phyloP scores from a whole-genome alignment of 2,888 invertebrate species.

The Conomelus anceps region DNA sequence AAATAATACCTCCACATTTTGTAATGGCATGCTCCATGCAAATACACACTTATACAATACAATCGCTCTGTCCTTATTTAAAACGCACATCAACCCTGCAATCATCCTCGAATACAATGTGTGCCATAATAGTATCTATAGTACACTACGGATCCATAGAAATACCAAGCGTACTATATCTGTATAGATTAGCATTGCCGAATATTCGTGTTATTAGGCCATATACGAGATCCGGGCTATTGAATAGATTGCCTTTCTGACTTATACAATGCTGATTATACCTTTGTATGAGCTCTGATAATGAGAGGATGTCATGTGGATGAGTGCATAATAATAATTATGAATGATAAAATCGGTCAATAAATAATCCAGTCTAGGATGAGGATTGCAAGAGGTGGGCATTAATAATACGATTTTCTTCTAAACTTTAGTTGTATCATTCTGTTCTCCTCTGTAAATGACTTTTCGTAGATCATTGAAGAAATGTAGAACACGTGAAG shows the following conservation, averaged over 20 bases:
- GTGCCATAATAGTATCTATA: neutral
- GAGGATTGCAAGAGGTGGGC: too few species aligned
- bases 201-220: neutral
- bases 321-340: neutral
- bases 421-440: too few species aligned
- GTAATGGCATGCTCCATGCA: neutral
- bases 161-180: neutral
- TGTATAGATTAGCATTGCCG: neutral
- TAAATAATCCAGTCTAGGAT: too few species aligned
- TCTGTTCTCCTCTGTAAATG: too few species aligned
- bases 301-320: neutral
- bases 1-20: neutral
- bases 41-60: neutral
- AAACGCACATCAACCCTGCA: neutral
- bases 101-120: neutral
- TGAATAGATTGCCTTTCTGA: neutral
- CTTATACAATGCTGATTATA: neutral
- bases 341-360: neutral
- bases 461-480: too few species aligned
- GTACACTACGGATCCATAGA: neutral
- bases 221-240: neutral
- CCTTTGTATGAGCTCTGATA: neutral
- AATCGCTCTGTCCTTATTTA: neutral
- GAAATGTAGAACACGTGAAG: too few species aligned
- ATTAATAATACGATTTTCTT: too few species aligned